Percentiles rank a stretch among this genome's conserved stretches.
These are phyloP conservation scores for Zygothrica quintamaculata DNA, from an alignment of 2,888 invertebrate species.

Conservation along the genomic window DNA sequence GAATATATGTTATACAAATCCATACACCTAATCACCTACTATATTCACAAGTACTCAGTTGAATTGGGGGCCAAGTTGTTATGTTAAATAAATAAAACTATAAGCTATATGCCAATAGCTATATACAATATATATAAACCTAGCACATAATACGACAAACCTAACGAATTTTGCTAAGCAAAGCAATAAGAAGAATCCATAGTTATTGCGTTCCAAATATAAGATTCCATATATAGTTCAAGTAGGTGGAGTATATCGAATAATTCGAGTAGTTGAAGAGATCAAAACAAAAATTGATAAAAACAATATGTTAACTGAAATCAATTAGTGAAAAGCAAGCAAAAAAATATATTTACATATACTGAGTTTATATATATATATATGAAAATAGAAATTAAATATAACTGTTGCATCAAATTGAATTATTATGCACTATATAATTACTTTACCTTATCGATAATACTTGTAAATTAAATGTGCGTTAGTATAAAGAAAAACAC, in stretches of 20 bases:
- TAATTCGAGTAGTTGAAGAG: slow-evolving; percentile 36
- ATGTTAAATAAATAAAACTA: slow-evolving; percentile 47
- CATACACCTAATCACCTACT: slow-evolving; percentile 24
- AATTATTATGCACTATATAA: slow-evolving; percentile 37
- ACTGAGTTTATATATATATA: slow-evolving; percentile 32
- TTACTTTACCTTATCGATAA: slow-evolving; percentile 41
- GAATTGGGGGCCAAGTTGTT: slow-evolving; percentile 70
- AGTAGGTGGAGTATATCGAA: slow-evolving; percentile 15
- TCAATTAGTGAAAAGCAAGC: slow-evolving; percentile 69
- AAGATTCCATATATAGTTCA: slow-evolving; percentile 17
- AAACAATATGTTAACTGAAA: slow-evolving; percentile 59
- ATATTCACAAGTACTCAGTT: slow-evolving; percentile 48
- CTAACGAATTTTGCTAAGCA: slow-evolving; percentile 81
- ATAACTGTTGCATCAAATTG: slow-evolving; percentile 60
- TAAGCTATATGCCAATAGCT: slow-evolving; percentile 11
- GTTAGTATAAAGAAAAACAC: slow-evolving; percentile 46
- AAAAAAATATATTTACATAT: slow-evolving; percentile 22
- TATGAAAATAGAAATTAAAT: slow-evolving; percentile 35
- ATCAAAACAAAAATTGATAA: slow-evolving; percentile 37
- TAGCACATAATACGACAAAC: slow-evolving; percentile 45
- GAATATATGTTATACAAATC: slow-evolving; percentile 25
- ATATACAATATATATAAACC: slow-evolving; percentile 21
- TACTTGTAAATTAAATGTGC: slow-evolving; percentile 55
- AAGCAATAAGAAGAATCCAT: slow-evolving; percentile 71
- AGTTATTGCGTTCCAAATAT: slow-evolving; percentile 51